Evolutionary conservation across 2,888 invertebrate genomes (phyloP).

Genomic region (Rhingia campestris): DNA sequence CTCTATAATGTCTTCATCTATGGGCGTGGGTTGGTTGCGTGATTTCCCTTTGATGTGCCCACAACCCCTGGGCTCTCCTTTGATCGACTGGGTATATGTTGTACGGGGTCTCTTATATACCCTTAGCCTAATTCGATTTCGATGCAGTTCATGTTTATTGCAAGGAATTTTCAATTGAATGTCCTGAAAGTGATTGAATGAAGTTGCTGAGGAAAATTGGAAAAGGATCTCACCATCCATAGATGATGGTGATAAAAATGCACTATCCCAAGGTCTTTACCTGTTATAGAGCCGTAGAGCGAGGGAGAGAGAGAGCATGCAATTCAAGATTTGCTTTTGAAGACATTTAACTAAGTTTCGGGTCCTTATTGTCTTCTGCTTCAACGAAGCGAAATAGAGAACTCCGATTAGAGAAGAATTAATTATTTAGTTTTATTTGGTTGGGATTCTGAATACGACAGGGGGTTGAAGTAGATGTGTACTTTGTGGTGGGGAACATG

Average conservation of each 20-base stretch:
- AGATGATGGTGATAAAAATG: conserved; percentile 29
- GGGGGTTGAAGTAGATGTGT: conserved; percentile 10
- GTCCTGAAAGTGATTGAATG: conserved; percentile 61
- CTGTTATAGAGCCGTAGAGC: neutral
- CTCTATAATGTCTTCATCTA: conserved; percentile 62
- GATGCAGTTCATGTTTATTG: conserved; percentile 33
- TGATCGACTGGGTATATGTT: conserved; percentile 42
- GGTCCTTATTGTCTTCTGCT: conserved; percentile 33
- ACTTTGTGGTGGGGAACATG: conserved; percentile 19
- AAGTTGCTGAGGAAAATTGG: conserved; percentile 45
- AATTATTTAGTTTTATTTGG: conserved; percentile 66
- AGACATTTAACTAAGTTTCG: conserved; percentile 29
- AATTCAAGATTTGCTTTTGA: conserved; percentile 19
- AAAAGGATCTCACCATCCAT: conserved; percentile 34
- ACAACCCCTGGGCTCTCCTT: conserved; percentile 59
- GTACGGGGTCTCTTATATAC: conserved; percentile 8
- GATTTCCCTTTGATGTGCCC: conserved; percentile 65
- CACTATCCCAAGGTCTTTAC: conserved; percentile 8
- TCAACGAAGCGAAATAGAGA: conserved; percentile 25
- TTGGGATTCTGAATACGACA: neutral
- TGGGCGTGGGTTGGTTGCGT: conserved; percentile 25
- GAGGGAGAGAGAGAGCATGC: neutral
- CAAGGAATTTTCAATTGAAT: conserved; percentile 66
- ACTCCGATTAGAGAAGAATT: conserved; percentile 59
- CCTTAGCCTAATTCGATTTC: conserved; percentile 66